Percentiles rank a stretch among this genome's conserved stretches.
These are phyloP conservation scores for Synaphobranchus kaupii DNA, from an alignment of 2,797 vertebrate species.

Conservation along the genomic window DNA sequence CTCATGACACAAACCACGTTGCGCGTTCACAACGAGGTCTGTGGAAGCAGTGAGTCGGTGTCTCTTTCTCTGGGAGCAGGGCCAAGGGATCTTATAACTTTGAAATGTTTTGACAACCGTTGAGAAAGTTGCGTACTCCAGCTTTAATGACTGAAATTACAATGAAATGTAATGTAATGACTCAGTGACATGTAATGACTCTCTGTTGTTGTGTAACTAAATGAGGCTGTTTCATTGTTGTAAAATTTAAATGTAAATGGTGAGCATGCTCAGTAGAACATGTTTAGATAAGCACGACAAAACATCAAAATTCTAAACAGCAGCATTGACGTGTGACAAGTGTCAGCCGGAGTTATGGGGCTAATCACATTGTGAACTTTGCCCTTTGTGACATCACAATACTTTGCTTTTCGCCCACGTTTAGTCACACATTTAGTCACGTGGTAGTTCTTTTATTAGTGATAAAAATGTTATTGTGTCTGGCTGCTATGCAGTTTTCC, in stretches of 20 bases:
- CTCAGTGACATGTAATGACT: too few species aligned
- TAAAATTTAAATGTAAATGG: background rate
- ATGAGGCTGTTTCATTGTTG: too few species aligned
- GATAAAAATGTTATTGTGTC: background rate
- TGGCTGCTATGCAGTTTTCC: background rate
- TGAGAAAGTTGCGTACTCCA: too few species aligned
- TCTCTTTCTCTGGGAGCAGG: too few species aligned
- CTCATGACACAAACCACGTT: too few species aligned
- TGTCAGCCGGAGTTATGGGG: background rate
- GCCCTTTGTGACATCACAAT: background rate
- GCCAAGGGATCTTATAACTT: too few species aligned
- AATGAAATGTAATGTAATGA: background rate
- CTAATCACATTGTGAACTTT: background rate
- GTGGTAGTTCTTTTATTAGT: background rate
- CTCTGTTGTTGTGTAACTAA: too few species aligned
- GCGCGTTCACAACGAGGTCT: too few species aligned
- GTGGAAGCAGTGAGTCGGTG: too few species aligned
- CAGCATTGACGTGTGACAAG: background rate
- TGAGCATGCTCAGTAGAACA: background rate
- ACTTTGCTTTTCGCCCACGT: background rate
- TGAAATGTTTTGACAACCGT: too few species aligned
- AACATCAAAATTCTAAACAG: background rate
- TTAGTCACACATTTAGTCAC: too few species aligned
- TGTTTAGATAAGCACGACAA: background rate
- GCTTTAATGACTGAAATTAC: background rate